Evolutionary conservation across 2,888 invertebrate genomes (phyloP), one percentile per base, ranked within the genome.

Genomic region (Diarsia rubi): DNA sequence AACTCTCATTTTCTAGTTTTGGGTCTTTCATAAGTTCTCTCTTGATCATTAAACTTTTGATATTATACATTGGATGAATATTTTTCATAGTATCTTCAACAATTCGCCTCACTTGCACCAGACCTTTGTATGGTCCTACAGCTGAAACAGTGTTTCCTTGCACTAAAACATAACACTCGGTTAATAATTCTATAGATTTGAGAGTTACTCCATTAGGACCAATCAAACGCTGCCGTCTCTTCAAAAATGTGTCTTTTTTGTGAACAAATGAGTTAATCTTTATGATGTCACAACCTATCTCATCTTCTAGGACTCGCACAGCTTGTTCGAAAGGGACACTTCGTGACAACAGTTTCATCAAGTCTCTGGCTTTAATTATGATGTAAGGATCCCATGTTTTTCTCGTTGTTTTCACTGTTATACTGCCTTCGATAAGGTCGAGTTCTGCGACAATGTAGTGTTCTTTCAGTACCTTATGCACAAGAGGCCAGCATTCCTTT

Each of bases 361-460:
- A 97, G 93, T 99, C 99, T 79, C 99, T 97, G 0, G 99, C 99
- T 96, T 99, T 99, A 45, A 99, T 97, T 63, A 99, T 98, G 71
- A 99, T 98, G 88, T 98, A 99, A 0, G 99, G 99, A 96, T 99
- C 99, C 99, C 99, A 99, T 1, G 99, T 99, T 97, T 99, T 99
- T 71, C 98, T 97, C 0, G 99, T 99, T 0, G 99, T 99, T 93
- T 97, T 97, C 0, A 99, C 99, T 0, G 98, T 98, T 98, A 99
- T 98, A 88, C 99, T 99, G 60, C 99, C 98, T 97, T 99, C 99
- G 9, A 99, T 97, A 3, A 99, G 96, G 95, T 99, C 99, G 82
- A 99, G 95, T 90, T 99, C 99, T 0, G 98, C 99, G 89, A 98
- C 98, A 16, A 99, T 94, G 85, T 97, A 97, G 92, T 98, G 97